These are phyloP conservation scores for Grus americana DNA, from an alignment of 2,113 vertebrate genomes.

Conservation along the genomic window DNA sequence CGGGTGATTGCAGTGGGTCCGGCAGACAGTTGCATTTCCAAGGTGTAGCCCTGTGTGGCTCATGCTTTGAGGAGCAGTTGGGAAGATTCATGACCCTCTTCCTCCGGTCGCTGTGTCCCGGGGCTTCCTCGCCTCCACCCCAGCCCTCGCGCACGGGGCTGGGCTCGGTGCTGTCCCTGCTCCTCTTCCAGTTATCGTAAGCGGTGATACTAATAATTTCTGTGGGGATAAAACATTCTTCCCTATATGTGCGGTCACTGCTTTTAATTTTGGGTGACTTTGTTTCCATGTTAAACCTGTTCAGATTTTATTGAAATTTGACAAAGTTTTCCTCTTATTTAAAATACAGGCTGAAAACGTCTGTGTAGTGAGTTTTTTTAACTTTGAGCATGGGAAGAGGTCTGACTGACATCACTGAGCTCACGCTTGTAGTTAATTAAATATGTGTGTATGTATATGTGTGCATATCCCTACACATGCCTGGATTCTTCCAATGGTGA, in stretches of 20 bases:
- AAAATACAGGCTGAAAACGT: not conserved
- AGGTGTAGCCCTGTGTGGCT: no score
- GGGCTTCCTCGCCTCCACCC: not conserved
- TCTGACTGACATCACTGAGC: not conserved
- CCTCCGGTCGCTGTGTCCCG: fast-evolving
- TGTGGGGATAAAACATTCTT: not conserved
- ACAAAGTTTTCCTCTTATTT: not conserved
- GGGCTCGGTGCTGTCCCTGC: not conserved
- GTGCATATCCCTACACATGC: not conserved
- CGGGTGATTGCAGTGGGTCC: not conserved
- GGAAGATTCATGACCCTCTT: not conserved
- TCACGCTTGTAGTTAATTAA: not conserved
- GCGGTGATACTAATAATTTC: not conserved
- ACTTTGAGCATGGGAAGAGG: not conserved
- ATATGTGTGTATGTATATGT: fast-evolving
- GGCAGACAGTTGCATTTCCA: fast-evolving
- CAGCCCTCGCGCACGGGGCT: fast-evolving
- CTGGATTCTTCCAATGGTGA: fast-evolving
- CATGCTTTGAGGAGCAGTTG: not conserved
- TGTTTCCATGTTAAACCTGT: not conserved
- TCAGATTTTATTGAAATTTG: not conserved
- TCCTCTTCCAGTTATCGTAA: not conserved
- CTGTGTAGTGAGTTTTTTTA: not conserved
- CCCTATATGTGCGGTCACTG: no score
- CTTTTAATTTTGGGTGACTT: not conserved